Evolutionary conservation across 2,113 vertebrate genomes (phyloP), one percentile per base, ranked within the genome.

Genomic region (Gambusia affinis): DNA sequence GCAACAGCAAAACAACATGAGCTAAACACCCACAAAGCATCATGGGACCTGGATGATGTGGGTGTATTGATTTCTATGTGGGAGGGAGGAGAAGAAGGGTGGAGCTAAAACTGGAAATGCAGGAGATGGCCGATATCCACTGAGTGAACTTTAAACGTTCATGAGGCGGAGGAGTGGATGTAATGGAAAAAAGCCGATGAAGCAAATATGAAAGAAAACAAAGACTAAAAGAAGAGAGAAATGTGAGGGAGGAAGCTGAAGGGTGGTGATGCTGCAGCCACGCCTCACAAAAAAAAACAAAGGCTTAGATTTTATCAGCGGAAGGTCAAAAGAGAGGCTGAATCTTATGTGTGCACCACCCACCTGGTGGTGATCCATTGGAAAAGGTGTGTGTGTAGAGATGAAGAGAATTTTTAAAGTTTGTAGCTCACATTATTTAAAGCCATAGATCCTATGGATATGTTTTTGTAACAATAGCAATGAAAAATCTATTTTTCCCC

Each of bases 1-100:
- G 82, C 81, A 92, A 86, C 87, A 86, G 89, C 60, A 73, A 78
- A 81, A 75, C 91, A 88, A 75, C 91, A 88, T 89, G 89, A 92
- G 87, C 83, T 81, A 66, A 87, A 92, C 92, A 79, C 92, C 92
- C 90, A 92, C 92, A 91, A 86, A 87, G 84, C 90, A 91, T 88
- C 86, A 85, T 91, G 90, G 87, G 89, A 91, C 73, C 68, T 37
- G 82, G 74, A 91, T 73, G 88, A 87, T 88, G 93, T 79, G 85
- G 86, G 88, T 65, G 84, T 93, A 94, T 94, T 88, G 94, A 94
- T 94, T 92, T 91, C 57, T 80, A 89, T 72, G 93, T 88, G 79
- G 92, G 91, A 89, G 84, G 51, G 24, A 73, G 76, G 83, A 84
- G 86, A 72, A 79, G 80, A 85, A 82, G 85, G 92, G 89, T 86